phyloP scores from a whole-genome alignment of 1,140 invertebrate genomes.

The Platyura marginata region DNA sequence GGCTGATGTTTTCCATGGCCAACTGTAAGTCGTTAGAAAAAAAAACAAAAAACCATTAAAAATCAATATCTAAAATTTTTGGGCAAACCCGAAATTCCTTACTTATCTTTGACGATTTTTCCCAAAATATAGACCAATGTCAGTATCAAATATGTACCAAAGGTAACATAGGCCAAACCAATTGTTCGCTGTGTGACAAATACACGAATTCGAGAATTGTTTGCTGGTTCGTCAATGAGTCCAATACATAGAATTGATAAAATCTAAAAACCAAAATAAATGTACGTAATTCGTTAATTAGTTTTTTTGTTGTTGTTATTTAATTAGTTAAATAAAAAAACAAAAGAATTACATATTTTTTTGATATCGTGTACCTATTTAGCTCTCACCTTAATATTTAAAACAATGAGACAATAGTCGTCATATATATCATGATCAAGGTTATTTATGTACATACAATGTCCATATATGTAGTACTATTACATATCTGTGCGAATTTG shows the following conservation, averaged over 20 bases:
- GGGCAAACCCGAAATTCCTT: background rate
- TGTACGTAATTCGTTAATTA: conserved; percentile 1
- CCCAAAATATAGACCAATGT: conserved; percentile 20
- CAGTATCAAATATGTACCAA: conserved; percentile 17
- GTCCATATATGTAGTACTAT: too few relatives aligned
- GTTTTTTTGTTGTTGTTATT: conserved; percentile 4
- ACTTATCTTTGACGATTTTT: conserved; percentile 20
- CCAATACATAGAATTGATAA: conserved; percentile 16
- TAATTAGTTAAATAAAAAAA: background rate
- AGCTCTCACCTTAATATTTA: too few relatives aligned
- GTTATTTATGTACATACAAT: too few relatives aligned
- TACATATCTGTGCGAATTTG: too few relatives aligned
- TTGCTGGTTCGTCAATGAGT: conserved; percentile 21
- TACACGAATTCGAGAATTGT: conserved; percentile 17
- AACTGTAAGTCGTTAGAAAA: conserved; percentile 10
- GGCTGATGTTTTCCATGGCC: conserved; percentile 17
- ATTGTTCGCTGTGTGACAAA: conserved; percentile 20
- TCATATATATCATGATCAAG: too few relatives aligned
- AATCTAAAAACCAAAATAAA: background rate
- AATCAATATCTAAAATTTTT: too few relatives aligned
- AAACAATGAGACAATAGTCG: too few relatives aligned
- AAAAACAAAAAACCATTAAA: too few relatives aligned
- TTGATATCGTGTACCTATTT: too few relatives aligned
- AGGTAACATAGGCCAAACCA: conserved; percentile 21
- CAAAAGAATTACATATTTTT: too few relatives aligned